Conservation (phyloP, 2,797 vertebrate genomes). For the Nyctibius grandis region DNA sequence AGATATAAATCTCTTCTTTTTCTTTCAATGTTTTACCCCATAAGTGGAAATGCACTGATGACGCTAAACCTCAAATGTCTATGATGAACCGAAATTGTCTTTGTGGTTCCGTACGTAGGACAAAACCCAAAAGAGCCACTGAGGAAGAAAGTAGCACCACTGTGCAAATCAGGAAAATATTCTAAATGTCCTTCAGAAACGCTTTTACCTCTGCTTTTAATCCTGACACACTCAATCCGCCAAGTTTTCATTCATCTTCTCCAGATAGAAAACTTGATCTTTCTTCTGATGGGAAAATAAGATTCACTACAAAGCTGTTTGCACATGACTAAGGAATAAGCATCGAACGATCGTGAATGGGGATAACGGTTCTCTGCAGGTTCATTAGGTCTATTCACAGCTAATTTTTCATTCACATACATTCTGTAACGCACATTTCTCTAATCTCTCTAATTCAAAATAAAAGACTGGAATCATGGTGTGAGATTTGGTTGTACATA, state of each 20-base stretch:
- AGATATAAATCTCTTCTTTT: background rate
- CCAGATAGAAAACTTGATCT: background rate
- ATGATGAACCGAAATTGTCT: background rate
- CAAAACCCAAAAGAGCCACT: slow-evolving; percentile 1
- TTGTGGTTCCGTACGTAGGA: background rate
- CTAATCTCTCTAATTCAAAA: slow-evolving; percentile 44
- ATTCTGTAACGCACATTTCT: slow-evolving; percentile 33
- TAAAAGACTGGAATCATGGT: background rate
- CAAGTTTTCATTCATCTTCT: background rate
- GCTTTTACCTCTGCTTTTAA: background rate
- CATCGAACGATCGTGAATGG: background rate
- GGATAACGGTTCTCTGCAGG: slow-evolving; percentile 12
- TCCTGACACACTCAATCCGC: background rate
- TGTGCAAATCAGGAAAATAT: slow-evolving; percentile 43
- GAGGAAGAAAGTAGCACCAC: slow-evolving; percentile 64
- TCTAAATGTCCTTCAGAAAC: background rate
- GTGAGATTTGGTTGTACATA: slow-evolving; percentile 18
- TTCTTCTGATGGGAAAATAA: background rate
- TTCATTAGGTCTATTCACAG: slow-evolving; percentile 22
- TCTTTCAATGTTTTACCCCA: background rate
- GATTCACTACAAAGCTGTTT: background rate
- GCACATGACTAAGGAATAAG: slow-evolving; percentile 6
- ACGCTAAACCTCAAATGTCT: background rate
- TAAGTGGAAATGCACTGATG: background rate
- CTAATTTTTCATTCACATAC: slow-evolving; percentile 26